Conservation (phyloP, 2,113 vertebrate genomes). For the Cygnus atratus region DNA sequence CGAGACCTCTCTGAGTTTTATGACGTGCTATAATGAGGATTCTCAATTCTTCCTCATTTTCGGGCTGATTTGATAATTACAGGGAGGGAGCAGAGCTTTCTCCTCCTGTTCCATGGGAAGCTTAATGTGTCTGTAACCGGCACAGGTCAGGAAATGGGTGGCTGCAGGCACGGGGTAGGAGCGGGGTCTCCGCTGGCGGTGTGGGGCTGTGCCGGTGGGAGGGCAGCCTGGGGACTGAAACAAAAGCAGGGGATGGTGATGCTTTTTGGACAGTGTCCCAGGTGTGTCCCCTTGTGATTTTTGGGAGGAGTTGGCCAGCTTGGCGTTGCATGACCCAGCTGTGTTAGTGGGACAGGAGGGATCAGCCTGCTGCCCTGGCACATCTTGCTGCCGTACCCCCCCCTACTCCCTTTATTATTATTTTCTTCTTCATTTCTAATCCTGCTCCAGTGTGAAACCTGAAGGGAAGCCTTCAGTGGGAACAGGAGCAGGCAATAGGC, state of each 20-base stretch:
- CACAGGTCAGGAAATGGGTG: background rate
- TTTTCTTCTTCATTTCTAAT: background rate
- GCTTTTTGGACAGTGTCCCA: background rate
- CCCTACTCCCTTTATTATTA: too few species aligned
- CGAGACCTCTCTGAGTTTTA: constrained; percentile 46
- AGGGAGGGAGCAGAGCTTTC: constrained; percentile 47
- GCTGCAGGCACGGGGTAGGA: background rate
- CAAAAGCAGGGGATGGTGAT: background rate
- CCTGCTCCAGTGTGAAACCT: background rate
- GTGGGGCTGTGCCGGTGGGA: background rate
- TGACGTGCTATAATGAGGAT: constrained; percentile 58
- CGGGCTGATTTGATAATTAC: constrained; percentile 66
- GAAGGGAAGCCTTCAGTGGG: background rate
- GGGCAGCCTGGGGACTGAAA: background rate
- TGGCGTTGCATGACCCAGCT: background rate
- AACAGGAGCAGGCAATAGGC: background rate
- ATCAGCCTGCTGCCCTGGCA: background rate
- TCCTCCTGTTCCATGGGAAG: constrained; percentile 5
- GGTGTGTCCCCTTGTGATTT: background rate
- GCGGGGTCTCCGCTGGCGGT: fast-evolving
- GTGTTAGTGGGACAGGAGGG: fast-evolving
- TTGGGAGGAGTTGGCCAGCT: background rate
- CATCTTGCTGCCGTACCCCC: background rate
- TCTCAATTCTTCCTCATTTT: constrained; percentile 66
- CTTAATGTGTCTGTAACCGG: background rate